Percentiles rank a stretch among this genome's conserved stretches.
phyloP scores from a whole-genome alignment of 2,797 vertebrate genomes.

The Pogoniulus pusillus region DNA sequence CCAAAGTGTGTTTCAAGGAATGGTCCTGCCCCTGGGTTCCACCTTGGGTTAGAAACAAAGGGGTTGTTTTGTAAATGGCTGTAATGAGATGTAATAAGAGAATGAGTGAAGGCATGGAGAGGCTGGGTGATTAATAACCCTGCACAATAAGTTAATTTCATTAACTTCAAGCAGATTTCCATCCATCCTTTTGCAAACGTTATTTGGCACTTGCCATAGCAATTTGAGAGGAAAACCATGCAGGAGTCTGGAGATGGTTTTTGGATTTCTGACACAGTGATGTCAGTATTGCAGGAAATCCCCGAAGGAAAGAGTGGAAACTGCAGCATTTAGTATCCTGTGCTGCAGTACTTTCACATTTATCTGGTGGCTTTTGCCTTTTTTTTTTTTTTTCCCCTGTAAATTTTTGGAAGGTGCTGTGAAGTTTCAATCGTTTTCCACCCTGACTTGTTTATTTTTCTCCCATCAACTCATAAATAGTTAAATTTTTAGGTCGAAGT shows the following conservation, averaged over 20 bases:
- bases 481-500: conserved; percentile 10
- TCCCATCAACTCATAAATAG: neutral
- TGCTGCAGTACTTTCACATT: neutral
- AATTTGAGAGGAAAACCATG: conserved; percentile 12
- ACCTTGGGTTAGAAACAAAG: neutral
- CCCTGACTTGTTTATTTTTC: neutral
- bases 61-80: neutral
- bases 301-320: conserved; percentile 50
- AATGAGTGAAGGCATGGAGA: neutral
- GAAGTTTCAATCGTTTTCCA: neutral
- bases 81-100: neutral
- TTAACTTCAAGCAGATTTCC: neutral
- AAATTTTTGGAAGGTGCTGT: conserved; percentile 11
- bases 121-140: conserved; percentile 22
- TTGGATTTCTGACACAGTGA: conserved; percentile 55
- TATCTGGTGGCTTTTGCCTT: neutral
- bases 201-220: neutral
- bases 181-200: neutral
- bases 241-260: neutral
- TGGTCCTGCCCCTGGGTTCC: neutral
- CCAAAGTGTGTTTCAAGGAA: neutral
- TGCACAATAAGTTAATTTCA: neutral
- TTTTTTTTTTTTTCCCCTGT: neutral
- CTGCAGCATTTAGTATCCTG: neutral
- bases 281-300: conserved; percentile 40